Conservation (phyloP, 2,113 vertebrate species). For the Indri indri region DNA sequence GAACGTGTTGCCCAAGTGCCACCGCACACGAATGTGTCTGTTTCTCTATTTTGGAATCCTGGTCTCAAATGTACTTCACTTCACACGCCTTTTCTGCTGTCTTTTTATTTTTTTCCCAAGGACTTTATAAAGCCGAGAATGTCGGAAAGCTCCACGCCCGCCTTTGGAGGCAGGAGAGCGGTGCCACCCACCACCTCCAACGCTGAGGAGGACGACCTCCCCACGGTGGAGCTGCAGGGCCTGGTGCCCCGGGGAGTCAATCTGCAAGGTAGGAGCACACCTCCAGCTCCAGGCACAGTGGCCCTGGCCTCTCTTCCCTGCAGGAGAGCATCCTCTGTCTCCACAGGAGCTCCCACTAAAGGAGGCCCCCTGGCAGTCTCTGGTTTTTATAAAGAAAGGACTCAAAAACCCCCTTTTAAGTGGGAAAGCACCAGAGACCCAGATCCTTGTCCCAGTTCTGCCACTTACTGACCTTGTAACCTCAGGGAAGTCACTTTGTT, state of each 20-base stretch:
- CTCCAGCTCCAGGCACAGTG: background rate
- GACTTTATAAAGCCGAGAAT: constrained; percentile 62
- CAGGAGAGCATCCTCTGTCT: background rate
- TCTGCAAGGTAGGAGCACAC: constrained; percentile 84
- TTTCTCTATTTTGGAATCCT: constrained; percentile 20
- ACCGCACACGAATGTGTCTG: constrained; percentile 1
- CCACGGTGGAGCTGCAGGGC: constrained; percentile 88
- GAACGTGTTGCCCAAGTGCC: background rate
- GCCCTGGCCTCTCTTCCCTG: background rate
- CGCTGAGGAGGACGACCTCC: constrained; percentile 84
- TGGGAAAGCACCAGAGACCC: background rate
- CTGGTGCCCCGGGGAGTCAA: constrained; percentile 84
- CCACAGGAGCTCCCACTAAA: background rate
- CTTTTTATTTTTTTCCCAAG: background rate
- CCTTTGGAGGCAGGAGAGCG: constrained; percentile 86
- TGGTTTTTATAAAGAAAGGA: background rate
- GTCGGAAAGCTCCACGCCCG: constrained; percentile 73
- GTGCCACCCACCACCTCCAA: constrained; percentile 88
- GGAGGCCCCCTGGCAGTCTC: background rate
- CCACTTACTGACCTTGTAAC: background rate
- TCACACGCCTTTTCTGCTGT: background rate
- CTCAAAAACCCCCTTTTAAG: background rate
- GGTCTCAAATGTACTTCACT: background rate
- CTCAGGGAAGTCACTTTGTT: background rate
- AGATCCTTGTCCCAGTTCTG: background rate